phyloP scores from a whole-genome alignment of 2,113 vertebrate species.

The Actinemys pallida region DNA sequence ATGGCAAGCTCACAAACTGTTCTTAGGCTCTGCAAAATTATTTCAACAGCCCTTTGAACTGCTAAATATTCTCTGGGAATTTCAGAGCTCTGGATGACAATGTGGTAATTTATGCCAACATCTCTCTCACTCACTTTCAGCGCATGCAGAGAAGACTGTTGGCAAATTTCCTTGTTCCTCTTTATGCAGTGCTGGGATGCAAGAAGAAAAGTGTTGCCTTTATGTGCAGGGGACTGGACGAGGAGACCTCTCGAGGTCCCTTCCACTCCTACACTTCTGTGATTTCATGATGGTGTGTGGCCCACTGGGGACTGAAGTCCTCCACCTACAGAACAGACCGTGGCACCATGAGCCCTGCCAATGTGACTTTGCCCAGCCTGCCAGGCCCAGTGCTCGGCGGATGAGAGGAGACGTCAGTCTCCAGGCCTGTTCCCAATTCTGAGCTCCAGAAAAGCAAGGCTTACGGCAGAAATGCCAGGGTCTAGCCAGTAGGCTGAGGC shows the following conservation, averaged over 20 bases:
- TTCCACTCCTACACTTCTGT: too few relatives aligned
- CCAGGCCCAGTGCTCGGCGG: neutral
- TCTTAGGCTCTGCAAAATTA: neutral
- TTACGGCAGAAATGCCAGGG: neutral
- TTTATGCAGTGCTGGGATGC: fast-evolving
- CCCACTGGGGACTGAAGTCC: neutral
- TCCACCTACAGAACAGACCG: neutral
- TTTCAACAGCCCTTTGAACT: slow-evolving; percentile 33
- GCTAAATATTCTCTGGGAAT: neutral
- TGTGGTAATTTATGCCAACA: slow-evolving; percentile 13
- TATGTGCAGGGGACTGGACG: fast-evolving
- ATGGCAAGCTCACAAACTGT: neutral
- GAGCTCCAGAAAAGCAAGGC: neutral
- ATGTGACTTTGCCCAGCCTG: neutral
- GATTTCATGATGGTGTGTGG: fast-evolving
- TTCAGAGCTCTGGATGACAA: neutral
- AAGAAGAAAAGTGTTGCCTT: fast-evolving
- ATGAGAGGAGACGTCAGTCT: neutral
- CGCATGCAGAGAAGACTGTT: neutral
- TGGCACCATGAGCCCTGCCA: neutral
- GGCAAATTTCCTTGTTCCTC: neutral
- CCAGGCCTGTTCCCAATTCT: neutral
- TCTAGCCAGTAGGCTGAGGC: too few relatives aligned
- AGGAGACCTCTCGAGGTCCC: too few relatives aligned
- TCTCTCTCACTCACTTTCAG: neutral